phyloP scores from a whole-genome alignment of 2,113 vertebrate genomes.

The Prinia subflava region DNA sequence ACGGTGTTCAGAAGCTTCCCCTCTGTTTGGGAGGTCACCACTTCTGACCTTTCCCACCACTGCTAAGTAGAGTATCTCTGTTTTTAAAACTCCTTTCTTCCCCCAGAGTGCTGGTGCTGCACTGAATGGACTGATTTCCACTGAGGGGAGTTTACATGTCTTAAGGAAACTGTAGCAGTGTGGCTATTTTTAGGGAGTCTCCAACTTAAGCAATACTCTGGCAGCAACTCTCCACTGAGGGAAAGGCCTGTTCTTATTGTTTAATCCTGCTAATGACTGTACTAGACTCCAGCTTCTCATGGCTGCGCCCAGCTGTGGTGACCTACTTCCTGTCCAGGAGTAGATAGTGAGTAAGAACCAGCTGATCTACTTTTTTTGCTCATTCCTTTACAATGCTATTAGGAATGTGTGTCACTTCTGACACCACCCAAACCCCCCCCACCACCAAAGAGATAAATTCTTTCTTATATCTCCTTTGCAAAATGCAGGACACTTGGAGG shows the following conservation, averaged over 20 bases:
- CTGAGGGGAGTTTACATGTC: neutral
- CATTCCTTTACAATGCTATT: neutral
- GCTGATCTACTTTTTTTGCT: conserved; percentile 15
- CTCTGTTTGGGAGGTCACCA: neutral
- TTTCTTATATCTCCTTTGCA: neutral
- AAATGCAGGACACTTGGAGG: neutral
- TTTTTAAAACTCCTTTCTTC: neutral
- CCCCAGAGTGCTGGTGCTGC: neutral
- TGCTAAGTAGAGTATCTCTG: neutral
- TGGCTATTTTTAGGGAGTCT: conserved; percentile 18
- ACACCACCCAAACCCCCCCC: neutral
- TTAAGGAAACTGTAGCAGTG: neutral
- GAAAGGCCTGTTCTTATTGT: conserved; percentile 37
- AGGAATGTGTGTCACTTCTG: conserved; percentile 1
- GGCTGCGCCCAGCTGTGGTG: conserved; percentile 57
- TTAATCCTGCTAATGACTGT: conserved; percentile 46
- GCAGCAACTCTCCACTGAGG: conserved; percentile 26
- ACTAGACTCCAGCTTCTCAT: conserved; percentile 23
- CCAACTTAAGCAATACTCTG: conserved; percentile 17
- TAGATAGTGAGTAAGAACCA: conserved; percentile 1
- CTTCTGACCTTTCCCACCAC: neutral
- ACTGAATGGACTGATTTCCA: neutral
- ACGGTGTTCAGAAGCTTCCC: neutral
- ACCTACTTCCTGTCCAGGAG: conserved; percentile 60
- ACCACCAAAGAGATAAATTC: neutral